phyloP scores from a whole-genome alignment of 2,888 invertebrate species.

The Anthrax anthrax region DNA sequence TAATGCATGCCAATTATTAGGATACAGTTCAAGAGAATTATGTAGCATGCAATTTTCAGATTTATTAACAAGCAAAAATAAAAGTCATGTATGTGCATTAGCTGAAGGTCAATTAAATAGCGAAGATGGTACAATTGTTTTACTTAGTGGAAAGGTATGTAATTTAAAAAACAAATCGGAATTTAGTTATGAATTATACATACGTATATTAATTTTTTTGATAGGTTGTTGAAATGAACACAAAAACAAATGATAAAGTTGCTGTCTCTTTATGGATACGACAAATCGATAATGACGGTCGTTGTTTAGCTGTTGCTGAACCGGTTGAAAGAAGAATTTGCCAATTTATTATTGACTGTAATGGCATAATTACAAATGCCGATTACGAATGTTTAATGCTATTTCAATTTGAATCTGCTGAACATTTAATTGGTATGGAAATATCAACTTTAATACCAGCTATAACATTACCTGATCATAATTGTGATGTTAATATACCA shows the following conservation, averaged over 20 bases:
- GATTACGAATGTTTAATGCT: conserved; percentile 37
- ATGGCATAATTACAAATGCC: conserved; percentile 19
- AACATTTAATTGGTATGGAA: conserved; percentile 38
- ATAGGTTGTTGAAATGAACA: conserved; percentile 45
- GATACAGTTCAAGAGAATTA: conserved; percentile 41
- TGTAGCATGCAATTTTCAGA: conserved; percentile 38
- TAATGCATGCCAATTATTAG: conserved; percentile 46
- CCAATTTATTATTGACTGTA: conserved; percentile 19
- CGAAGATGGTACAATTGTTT: conserved; percentile 42
- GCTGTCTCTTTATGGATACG: conserved; percentile 53
- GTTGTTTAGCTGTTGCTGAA: conserved; percentile 50
- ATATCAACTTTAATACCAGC: conserved; percentile 39
- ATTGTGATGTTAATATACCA: conserved; percentile 25
- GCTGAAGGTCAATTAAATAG: conserved; percentile 39
- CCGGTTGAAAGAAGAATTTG: conserved; percentile 39
- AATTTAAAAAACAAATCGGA: neutral
- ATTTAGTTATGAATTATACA: too few relatives aligned
- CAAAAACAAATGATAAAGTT: conserved; percentile 40
- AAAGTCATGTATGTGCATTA: conserved; percentile 37
- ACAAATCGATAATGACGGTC: conserved; percentile 41
- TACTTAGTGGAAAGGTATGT: conserved; percentile 47
- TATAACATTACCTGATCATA: conserved; percentile 35
- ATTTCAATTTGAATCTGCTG: conserved; percentile 40
- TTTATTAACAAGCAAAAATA: conserved; percentile 38
- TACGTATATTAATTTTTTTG: too few relatives aligned